Conservation (phyloP, 2,797 vertebrate species). For the Natrix natrix region DNA sequence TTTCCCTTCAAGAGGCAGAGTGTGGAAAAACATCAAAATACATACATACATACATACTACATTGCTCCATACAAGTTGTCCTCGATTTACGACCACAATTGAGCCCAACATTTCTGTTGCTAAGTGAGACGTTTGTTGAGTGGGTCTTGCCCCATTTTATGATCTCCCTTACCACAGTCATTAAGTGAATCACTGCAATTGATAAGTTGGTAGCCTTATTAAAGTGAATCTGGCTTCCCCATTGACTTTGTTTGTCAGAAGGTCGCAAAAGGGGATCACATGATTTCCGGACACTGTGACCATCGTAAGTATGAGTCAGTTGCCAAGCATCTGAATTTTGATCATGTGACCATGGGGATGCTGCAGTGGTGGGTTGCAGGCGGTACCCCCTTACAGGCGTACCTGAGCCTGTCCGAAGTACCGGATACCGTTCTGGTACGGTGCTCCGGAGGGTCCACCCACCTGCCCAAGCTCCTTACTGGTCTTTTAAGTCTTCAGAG, state of each 20-base stretch:
- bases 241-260: neutral
- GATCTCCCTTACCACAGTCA: neutral
- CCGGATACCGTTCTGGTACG: too few species aligned
- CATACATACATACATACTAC: too few species aligned
- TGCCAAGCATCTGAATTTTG: neutral
- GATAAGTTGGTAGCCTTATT: neutral
- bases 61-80: neutral
- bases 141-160: neutral
- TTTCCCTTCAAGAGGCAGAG: neutral
- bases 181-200: neutral
- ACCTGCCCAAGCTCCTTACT: too few species aligned
- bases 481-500: too few species aligned
- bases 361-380: too few species aligned
- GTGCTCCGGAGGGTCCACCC: too few species aligned
- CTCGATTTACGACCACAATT: neutral
- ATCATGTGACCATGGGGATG: neutral
- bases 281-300: neutral
- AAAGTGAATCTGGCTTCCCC: neutral
- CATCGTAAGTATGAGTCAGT: neutral
- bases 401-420: too few species aligned
- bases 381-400: too few species aligned
- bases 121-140: neutral
- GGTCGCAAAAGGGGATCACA: neutral
- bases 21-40: neutral
- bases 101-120: neutral